Conservation (phyloP, 2,797 vertebrate genomes). For the Leontopithecus rosalia region DNA sequence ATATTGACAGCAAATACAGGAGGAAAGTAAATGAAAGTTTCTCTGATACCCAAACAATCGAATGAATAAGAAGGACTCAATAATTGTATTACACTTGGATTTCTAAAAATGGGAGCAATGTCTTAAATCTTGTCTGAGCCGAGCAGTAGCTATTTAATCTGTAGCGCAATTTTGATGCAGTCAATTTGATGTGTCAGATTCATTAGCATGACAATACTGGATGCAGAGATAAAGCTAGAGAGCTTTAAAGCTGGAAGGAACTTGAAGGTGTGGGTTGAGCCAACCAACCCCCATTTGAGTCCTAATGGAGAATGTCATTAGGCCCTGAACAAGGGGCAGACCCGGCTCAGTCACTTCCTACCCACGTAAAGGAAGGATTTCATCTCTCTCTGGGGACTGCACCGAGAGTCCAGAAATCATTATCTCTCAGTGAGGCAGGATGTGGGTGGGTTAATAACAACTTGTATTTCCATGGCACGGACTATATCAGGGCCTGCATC, state of each 20-base stretch:
- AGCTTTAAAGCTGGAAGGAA: not conserved
- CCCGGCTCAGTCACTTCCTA: not conserved
- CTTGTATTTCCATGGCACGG: not conserved
- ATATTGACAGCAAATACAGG: not conserved
- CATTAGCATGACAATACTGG: not conserved
- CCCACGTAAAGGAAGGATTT: not conserved
- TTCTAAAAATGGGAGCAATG: not conserved
- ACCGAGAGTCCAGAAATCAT: not conserved
- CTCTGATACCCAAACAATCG: not conserved
- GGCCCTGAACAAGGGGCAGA: not conserved
- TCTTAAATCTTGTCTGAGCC: not conserved
- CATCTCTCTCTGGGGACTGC: not conserved
- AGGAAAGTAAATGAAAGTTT: not conserved
- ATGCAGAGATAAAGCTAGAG: not conserved
- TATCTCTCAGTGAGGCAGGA: not conserved
- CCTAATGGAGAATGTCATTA: not conserved
- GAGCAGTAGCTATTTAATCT: not conserved
- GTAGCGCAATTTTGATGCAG: not conserved
- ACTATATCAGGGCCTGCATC: not conserved
- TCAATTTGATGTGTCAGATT: not conserved
- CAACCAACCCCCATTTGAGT: not conserved
- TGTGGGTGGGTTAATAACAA: not conserved
- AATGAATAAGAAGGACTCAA: not conserved
- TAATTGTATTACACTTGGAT: not conserved
- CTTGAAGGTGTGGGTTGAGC: not conserved